A percentile compares a stretch with the other conserved stretches of the same genome.
Conservation (phyloP, 1,140 invertebrate genomes). For the Pogonognathellus flavescens region DNA sequence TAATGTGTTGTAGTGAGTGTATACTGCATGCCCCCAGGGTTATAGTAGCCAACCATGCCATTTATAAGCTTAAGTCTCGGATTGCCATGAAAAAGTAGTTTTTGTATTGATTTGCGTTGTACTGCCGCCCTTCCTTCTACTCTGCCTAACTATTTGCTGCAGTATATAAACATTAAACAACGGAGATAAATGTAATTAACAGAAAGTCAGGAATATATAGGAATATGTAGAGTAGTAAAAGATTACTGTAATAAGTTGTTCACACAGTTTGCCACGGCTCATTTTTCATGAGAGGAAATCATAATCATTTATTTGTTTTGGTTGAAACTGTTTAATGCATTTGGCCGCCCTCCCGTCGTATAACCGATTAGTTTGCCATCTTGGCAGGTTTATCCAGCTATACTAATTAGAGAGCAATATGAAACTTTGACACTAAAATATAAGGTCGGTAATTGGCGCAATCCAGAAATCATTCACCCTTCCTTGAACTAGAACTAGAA, state of each 20-base stretch:
- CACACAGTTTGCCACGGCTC: background rate
- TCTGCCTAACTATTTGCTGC: too few species aligned
- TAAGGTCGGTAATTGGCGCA: constrained; percentile 16
- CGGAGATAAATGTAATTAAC: too few species aligned
- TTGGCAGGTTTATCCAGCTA: background rate
- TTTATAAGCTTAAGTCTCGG: too few species aligned
- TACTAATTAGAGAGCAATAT: background rate
- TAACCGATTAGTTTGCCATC: background rate
- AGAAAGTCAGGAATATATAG: background rate
- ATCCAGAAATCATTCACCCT: background rate
- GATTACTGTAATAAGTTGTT: background rate
- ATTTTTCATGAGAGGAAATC: background rate
- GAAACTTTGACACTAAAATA: constrained; percentile 27
- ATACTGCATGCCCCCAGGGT: too few species aligned
- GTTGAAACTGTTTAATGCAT: background rate
- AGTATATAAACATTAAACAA: too few species aligned
- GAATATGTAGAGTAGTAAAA: background rate
- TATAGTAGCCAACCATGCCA: too few species aligned
- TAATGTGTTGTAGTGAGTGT: too few species aligned
- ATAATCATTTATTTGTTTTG: constrained; percentile 38
- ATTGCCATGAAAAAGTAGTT: too few species aligned
- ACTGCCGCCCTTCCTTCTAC: too few species aligned
- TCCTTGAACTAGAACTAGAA: too few species aligned
- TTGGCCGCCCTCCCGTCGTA: background rate
- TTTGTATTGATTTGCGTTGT: too few species aligned